Conservation (phyloP, 2,888 invertebrate genomes). For the Brachycybe producta region DNA sequence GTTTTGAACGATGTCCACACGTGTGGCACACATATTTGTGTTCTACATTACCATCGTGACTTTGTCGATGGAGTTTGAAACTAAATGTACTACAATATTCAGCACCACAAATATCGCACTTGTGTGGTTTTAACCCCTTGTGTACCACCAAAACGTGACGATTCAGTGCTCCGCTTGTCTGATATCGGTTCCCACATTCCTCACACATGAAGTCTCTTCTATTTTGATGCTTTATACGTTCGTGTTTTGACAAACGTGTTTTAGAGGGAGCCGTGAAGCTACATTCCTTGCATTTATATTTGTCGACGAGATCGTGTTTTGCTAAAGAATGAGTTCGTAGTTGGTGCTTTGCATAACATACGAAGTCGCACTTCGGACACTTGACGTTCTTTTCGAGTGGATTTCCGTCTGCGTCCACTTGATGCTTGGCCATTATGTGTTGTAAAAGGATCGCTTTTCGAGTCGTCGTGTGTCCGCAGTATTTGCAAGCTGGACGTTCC, state of each 20-base stretch:
- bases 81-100: conserved; percentile 27
- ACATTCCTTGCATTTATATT: conserved; percentile 24
- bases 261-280: conserved; percentile 24
- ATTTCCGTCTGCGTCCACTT: neutral
- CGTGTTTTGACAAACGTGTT: conserved; percentile 26
- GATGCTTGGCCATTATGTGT: conserved; percentile 1
- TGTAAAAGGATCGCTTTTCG: neutral
- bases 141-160: conserved; percentile 26
- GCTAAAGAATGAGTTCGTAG: conserved; percentile 25
- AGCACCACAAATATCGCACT: conserved; percentile 25
- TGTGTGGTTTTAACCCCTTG: conserved; percentile 24
- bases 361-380: conserved; percentile 13
- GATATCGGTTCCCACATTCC: neutral
- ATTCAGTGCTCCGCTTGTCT: conserved; percentile 21
- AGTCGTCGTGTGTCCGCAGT: conserved; percentile 20
- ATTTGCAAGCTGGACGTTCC: conserved; percentile 21
- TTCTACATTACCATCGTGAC: conserved; percentile 22
- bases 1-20: neutral
- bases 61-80: conserved; percentile 26
- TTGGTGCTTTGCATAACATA: conserved; percentile 25
- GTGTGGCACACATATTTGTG: conserved; percentile 1
- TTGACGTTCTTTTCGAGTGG: neutral
- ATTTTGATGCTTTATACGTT: conserved; percentile 25
- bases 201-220: conserved; percentile 14
- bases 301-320: conserved; percentile 21